phyloP scores from a whole-genome alignment of 2,888 invertebrate genomes.

The Metellina segmentata region DNA sequence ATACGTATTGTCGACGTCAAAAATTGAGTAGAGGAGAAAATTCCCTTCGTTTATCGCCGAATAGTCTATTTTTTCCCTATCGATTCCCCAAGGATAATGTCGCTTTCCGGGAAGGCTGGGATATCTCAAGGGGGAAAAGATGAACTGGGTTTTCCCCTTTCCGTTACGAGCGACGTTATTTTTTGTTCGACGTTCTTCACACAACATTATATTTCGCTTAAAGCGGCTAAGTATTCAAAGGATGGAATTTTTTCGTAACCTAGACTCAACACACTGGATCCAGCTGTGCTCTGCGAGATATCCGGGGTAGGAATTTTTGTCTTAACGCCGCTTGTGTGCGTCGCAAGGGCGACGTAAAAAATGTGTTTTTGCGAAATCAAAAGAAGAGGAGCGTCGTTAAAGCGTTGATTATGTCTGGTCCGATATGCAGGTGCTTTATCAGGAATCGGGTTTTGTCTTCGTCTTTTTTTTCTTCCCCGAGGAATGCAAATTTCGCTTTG shows the following conservation, averaged over 20 bases:
- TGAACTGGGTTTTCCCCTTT: constrained; percentile 20
- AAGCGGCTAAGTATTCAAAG: constrained; percentile 41
- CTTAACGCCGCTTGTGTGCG: not conserved
- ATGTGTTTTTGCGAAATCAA: not conserved
- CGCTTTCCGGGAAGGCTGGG: not conserved
- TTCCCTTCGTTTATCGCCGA: not conserved
- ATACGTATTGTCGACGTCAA: constrained; percentile 29
- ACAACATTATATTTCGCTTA: constrained; percentile 58
- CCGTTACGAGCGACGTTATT: not conserved
- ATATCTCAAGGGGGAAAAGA: constrained; percentile 6
- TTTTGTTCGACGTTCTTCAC: not conserved
- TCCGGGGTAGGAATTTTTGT: not conserved
- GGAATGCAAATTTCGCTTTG: not conserved
- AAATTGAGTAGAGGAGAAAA: constrained; percentile 7
- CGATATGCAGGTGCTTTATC: not conserved
- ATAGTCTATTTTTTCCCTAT: constrained; percentile 9
- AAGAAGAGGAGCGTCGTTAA: not conserved
- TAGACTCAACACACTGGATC: not conserved
- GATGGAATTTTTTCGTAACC: not conserved
- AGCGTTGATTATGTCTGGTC: constrained; percentile 9
- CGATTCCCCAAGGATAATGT: constrained; percentile 20
- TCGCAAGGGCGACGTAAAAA: not conserved
- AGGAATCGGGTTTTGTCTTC: not conserved
- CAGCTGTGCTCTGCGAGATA: constrained; percentile 29
- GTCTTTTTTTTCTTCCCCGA: not conserved